These are phyloP conservation scores for human DNA, from an alignment of 2,113 vertebrate species.

Conservation along the genomic window GRCh38 chr18:55282501-55283000, in stretches of 20 bases:
- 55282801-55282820: background rate
- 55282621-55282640: slow-evolving; percentile 14
- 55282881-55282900: background rate
- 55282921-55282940: slow-evolving; percentile 9
- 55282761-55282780: background rate
- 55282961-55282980: background rate
- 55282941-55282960: background rate
- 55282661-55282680: background rate
- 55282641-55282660: background rate
- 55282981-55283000: background rate
- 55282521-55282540: slow-evolving; percentile 12
- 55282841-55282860: background rate
- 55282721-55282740: slow-evolving; percentile 31
- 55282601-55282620: background rate
- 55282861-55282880: background rate
- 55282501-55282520: background rate
- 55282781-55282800: background rate
- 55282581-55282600: slow-evolving; percentile 9
- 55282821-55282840: background rate
- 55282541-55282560: slow-evolving; percentile 20
- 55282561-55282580: background rate
- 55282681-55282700: background rate
- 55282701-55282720: slow-evolving; percentile 18
- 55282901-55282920: slow-evolving; percentile 29
- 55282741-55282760: slow-evolving; percentile 38